These are phyloP conservation scores for Gasterosteus aculeatus DNA, from an alignment of 2,113 vertebrate genomes.

Conservation along the genomic window DNA sequence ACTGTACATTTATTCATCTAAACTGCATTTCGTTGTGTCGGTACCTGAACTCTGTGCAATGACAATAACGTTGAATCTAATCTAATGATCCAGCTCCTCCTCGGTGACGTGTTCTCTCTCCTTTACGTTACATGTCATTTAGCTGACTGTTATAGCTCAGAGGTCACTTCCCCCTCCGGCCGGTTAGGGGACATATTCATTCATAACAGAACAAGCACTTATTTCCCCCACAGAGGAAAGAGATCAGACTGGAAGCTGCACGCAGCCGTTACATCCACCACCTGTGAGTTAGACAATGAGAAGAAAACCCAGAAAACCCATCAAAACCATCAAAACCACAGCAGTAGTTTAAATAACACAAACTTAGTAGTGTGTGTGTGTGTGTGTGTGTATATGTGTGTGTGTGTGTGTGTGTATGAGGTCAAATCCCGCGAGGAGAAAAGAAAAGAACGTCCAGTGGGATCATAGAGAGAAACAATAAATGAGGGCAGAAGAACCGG, in stretches of 20 bases:
- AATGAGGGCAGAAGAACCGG: constrained; percentile 50
- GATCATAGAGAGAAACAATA: constrained; percentile 34
- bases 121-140: too few species aligned
- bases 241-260: constrained; percentile 43
- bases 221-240: constrained; percentile 11
- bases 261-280: constrained; percentile 43
- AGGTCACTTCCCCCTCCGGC: neutral
- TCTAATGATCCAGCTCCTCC: too few species aligned
- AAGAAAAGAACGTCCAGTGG: constrained; percentile 5
- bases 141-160: neutral
- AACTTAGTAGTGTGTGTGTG: neutral
- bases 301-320: constrained; percentile 49
- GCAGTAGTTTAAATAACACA: constrained; percentile 38
- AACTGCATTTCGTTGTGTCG: too few species aligned
- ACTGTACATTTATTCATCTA: too few species aligned
- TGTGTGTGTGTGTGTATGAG: too few species aligned
- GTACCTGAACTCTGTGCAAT: too few species aligned
- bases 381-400: neutral
- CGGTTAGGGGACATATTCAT: constrained; percentile 31
- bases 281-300: constrained; percentile 43
- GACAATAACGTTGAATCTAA: too few species aligned
- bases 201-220: constrained; percentile 49
- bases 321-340: constrained; percentile 63
- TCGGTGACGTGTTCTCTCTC: neutral
- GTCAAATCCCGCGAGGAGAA: constrained; percentile 28